Conservation (phyloP, 2,113 vertebrate species). For the Hassar affinis region DNA sequence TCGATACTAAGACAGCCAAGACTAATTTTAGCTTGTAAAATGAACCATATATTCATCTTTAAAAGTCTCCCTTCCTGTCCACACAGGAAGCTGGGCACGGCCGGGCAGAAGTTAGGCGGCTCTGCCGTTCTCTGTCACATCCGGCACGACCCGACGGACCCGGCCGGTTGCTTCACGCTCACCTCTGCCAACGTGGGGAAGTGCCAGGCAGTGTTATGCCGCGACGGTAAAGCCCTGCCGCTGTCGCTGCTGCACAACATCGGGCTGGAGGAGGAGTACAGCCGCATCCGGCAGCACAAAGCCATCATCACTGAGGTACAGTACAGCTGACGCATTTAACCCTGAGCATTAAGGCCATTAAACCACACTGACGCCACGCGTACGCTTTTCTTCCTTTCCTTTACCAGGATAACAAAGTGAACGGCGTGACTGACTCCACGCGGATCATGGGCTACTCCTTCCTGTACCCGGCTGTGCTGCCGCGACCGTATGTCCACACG, state of each 20-base stretch:
- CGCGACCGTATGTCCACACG: constrained; percentile 89
- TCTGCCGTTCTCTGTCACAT: constrained; percentile 96
- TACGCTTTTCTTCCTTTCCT: neutral
- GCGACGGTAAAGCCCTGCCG: constrained; percentile 87
- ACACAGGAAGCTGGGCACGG: constrained; percentile 90
- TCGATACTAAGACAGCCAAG: neutral
- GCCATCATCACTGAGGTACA: constrained; percentile 82
- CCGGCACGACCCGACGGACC: constrained; percentile 91
- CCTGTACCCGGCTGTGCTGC: constrained; percentile 91
- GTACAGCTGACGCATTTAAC: no score
- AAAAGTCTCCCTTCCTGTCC: neutral
- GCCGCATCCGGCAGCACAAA: constrained; percentile 86
- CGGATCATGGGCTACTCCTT: constrained; percentile 97
- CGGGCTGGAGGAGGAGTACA: constrained; percentile 86
- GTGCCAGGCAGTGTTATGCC: constrained; percentile 92
- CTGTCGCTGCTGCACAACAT: constrained; percentile 87
- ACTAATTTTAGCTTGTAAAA: neutral
- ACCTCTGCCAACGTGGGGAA: constrained; percentile 96
- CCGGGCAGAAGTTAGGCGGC: constrained; percentile 94
- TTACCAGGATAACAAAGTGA: constrained; percentile 94
- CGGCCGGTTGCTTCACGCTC: constrained; percentile 88
- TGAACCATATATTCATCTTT: neutral
- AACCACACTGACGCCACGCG: no score
- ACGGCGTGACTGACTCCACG: constrained; percentile 94
- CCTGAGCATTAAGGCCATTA: neutral